These are phyloP conservation scores for Aix galericulata DNA, from an alignment of 2,113 vertebrate species.

Conservation along the genomic window DNA sequence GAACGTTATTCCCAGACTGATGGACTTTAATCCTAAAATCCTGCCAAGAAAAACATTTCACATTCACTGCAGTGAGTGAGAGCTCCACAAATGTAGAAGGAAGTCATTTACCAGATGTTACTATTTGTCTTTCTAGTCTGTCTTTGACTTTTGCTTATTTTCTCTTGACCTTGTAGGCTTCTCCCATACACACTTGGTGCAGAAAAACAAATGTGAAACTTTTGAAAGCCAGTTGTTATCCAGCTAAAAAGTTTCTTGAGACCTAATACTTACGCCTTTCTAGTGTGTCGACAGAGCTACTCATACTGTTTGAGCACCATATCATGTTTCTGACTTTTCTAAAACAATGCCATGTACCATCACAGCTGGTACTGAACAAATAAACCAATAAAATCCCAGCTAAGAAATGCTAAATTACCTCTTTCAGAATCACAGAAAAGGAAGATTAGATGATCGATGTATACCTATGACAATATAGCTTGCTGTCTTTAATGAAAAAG, in stretches of 20 bases:
- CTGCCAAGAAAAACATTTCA: slow-evolving; percentile 78
- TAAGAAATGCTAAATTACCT: neutral
- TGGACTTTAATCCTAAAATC: slow-evolving; percentile 14
- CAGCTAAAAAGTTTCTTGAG: neutral
- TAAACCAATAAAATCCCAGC: neutral
- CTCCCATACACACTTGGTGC: slow-evolving; percentile 70
- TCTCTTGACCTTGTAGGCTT: slow-evolving; percentile 81
- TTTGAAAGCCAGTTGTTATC: slow-evolving; percentile 27
- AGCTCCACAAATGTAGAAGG: slow-evolving; percentile 64
- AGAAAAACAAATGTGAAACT: slow-evolving; percentile 45
- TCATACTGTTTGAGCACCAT: neutral
- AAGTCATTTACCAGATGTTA: slow-evolving; percentile 81
- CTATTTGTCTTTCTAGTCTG: slow-evolving; percentile 78
- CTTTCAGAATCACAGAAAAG: neutral
- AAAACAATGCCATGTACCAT: neutral
- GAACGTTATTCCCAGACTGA: slow-evolving; percentile 56
- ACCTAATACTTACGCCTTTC: neutral
- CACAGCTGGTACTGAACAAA: neutral
- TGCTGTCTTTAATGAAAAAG: neutral
- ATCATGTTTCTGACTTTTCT: neutral
- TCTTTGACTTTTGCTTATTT: slow-evolving; percentile 81
- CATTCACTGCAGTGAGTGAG: slow-evolving; percentile 62
- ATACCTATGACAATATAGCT: neutral
- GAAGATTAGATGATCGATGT: neutral
- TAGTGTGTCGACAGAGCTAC: neutral